Evolutionary conservation across 2,113 vertebrate species (phyloP).

Genomic region (Cnemophilus loriae): DNA sequence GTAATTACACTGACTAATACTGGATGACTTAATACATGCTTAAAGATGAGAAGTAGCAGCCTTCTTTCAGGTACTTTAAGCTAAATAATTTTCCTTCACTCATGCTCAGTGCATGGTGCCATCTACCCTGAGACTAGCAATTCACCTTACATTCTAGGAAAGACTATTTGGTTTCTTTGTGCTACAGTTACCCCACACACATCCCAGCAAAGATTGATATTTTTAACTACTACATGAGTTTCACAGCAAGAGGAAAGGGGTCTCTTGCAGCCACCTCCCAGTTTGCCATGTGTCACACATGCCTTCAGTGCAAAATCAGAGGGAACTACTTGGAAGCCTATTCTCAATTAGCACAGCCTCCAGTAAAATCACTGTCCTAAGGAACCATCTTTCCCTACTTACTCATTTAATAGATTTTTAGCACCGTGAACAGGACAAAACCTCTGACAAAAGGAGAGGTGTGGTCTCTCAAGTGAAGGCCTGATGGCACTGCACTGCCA

Average conservation of each 20-base stretch:
- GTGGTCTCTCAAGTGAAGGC: neutral
- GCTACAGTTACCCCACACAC: neutral
- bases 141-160: neutral
- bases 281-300: fast-evolving
- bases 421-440: neutral
- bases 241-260: neutral
- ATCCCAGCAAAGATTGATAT: neutral
- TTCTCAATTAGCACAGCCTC: neutral
- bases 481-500: neutral
- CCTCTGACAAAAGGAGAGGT: neutral
- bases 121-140: neutral
- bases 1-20: neutral
- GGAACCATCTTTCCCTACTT: neutral
- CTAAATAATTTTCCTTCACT: neutral
- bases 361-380: neutral
- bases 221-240: neutral
- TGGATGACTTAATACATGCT: neutral
- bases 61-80: neutral
- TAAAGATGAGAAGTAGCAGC: neutral
- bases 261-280: neutral
- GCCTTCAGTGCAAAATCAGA: neutral
- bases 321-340: neutral
- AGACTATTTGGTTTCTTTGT: neutral
- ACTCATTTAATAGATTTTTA: neutral
- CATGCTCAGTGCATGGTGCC: neutral